phyloP scores from a whole-genome alignment of 2,113 vertebrate genomes.

The Oryzias curvinotus region DNA sequence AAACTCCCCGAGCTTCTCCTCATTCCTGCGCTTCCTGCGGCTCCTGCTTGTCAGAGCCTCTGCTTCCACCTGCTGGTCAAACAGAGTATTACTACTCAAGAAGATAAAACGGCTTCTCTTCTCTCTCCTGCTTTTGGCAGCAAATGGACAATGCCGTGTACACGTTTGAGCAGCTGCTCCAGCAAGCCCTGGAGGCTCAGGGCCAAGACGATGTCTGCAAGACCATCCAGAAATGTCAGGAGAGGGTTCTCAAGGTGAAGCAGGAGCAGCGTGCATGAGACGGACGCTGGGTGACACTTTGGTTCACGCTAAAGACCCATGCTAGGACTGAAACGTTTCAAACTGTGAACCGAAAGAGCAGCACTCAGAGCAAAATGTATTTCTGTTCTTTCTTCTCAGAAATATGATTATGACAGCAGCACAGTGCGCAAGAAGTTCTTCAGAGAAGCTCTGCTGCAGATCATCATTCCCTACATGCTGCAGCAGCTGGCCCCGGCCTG shows the following conservation, averaged over 20 bases:
- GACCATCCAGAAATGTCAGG: slow-evolving; percentile 89
- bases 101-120: neutral
- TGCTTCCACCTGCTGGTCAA: slow-evolving; percentile 57
- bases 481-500: slow-evolving; percentile 88
- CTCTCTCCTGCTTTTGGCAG: slow-evolving; percentile 65
- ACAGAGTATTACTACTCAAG: neutral
- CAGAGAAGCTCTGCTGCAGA: slow-evolving; percentile 94
- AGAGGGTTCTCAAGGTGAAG: slow-evolving; percentile 93
- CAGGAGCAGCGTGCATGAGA: neutral
- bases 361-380: neutral
- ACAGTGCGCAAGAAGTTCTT: slow-evolving; percentile 96
- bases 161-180: slow-evolving; percentile 93
- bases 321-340: too few species aligned
- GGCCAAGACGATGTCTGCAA: slow-evolving; percentile 85
- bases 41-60: neutral
- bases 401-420: slow-evolving; percentile 97
- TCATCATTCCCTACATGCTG: slow-evolving; percentile 95
- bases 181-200: slow-evolving; percentile 86
- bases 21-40: slow-evolving; percentile 14
- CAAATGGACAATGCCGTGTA: slow-evolving; percentile 94
- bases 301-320: too few species aligned
- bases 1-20: neutral
- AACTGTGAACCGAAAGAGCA: too few species aligned
- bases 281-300: too few species aligned
- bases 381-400: slow-evolving; percentile 73